A percentile compares a stretch with the other conserved stretches of the same genome.
Evolutionary conservation across 1,140 invertebrate species (phyloP).

Genomic region (silkworm (Bombyx mori)): DNA sequence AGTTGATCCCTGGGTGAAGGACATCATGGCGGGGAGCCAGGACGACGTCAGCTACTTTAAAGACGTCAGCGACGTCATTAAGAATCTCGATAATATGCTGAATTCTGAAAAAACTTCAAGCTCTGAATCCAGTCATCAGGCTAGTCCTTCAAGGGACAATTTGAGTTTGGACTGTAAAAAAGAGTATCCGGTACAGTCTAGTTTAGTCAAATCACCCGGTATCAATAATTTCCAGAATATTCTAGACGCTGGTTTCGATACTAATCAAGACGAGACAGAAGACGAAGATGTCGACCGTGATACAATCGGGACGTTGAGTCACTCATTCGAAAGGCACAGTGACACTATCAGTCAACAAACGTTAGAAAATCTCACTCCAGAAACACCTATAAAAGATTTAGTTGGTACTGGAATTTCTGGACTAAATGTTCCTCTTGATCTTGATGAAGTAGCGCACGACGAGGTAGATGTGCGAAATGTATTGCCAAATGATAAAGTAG

Average conservation of each 20-base stretch:
- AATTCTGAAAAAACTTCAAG: slow-evolving; percentile 75
- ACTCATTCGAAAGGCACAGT: slow-evolving; percentile 61
- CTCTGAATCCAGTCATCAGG: slow-evolving; percentile 72
- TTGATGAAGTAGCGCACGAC: no score
- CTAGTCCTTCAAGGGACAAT: slow-evolving; percentile 67
- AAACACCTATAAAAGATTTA: slow-evolving; percentile 55
- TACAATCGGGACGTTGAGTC: slow-evolving; percentile 58
- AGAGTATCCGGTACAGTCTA: slow-evolving; percentile 55
- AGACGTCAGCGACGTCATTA: slow-evolving; percentile 76
- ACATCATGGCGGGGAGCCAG: slow-evolving; percentile 67
- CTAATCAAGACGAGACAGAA: slow-evolving; percentile 23
- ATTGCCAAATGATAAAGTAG: slow-evolving; percentile 48
- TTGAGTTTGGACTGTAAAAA: slow-evolving; percentile 60
- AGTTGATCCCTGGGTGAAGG: slow-evolving; percentile 73
- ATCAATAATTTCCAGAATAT: slow-evolving; percentile 62
- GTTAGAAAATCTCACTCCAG: slow-evolving; percentile 55
- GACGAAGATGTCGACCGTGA: slow-evolving; percentile 53
- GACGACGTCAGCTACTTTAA: slow-evolving; percentile 73
- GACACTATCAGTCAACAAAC: slow-evolving; percentile 57
- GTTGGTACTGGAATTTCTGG: slow-evolving; percentile 9
- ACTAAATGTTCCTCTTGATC: no score
- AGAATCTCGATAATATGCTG: slow-evolving; percentile 76
- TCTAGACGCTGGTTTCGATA: slow-evolving; percentile 41
- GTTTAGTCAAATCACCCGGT: slow-evolving; percentile 60
- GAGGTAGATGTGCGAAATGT: slow-evolving; percentile 19